phyloP scores from a whole-genome alignment of 2,797 vertebrate species.

The Trachurus trachurus region DNA sequence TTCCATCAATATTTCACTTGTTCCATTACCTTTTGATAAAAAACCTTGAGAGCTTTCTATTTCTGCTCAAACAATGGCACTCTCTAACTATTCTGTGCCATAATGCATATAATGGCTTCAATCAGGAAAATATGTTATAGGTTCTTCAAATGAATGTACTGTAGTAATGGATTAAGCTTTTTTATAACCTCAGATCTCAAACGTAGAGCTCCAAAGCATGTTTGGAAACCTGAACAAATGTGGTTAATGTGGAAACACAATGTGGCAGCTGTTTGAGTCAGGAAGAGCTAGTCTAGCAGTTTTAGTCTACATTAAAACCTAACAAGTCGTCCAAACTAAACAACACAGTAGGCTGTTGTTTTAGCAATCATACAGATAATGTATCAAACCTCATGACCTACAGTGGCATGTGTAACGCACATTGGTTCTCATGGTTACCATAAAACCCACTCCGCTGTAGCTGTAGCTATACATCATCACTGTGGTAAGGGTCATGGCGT shows the following conservation, averaged over 20 bases:
- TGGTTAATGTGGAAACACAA: neutral
- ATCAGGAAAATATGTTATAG: neutral
- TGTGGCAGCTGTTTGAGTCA: no score
- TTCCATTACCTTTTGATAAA: constrained; percentile 8
- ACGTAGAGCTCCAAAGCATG: neutral
- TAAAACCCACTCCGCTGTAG: no score
- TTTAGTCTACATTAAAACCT: no score
- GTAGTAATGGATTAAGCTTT: neutral
- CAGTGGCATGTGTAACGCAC: no score
- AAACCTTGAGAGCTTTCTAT: neutral
- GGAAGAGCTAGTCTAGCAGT: no score
- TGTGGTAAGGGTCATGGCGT: no score
- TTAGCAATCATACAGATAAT: no score
- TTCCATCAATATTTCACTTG: constrained; percentile 9
- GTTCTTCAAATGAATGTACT: neutral
- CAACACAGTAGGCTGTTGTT: no score
- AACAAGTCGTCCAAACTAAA: no score
- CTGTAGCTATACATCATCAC: no score
- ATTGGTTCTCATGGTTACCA: no score
- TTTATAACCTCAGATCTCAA: neutral
- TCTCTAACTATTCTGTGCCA: neutral
- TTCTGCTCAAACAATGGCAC: neutral
- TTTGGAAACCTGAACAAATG: neutral
- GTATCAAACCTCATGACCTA: no score
- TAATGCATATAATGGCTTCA: neutral